Evolutionary conservation across 2,888 invertebrate species (phyloP).

Genomic region (Cotesia congregata): DNA sequence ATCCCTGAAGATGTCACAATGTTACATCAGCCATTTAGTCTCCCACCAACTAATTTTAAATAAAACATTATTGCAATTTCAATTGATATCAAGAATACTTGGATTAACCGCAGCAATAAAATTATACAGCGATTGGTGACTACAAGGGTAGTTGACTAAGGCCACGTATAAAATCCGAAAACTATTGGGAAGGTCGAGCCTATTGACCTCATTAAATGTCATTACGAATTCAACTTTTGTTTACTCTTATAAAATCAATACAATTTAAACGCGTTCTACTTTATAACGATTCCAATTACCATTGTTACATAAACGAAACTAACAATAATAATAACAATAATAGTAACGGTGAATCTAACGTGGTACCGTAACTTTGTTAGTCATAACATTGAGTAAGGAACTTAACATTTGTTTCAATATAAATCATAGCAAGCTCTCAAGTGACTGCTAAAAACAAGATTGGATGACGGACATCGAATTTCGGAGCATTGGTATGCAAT

Average conservation of each 20-base stretch:
- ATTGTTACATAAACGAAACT: neutral
- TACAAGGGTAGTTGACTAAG: conserved; percentile 55
- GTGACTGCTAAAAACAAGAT: neutral
- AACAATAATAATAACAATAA: neutral
- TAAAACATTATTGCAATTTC: conserved; percentile 6
- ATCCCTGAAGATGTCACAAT: conserved; percentile 60
- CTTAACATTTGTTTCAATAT: neutral
- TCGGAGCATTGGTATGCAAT: conserved; percentile 55
- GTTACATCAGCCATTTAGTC: conserved; percentile 43
- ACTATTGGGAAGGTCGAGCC: conserved; percentile 47
- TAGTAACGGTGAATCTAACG: neutral
- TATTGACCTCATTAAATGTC: conserved; percentile 25
- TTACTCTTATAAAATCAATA: conserved; percentile 7
- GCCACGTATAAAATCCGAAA: conserved; percentile 43
- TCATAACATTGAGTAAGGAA: neutral
- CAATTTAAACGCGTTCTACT: neutral
- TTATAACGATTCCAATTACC: too few relatives aligned
- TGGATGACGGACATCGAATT: conserved; percentile 47
- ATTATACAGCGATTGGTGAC: conserved; percentile 17
- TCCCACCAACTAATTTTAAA: conserved; percentile 46
- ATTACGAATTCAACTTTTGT: neutral
- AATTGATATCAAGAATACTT: neutral
- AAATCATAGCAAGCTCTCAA: neutral
- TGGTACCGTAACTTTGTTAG: neutral
- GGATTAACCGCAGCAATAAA: neutral